These are phyloP conservation scores for Sarcophaga variegata DNA, from an alignment of 2,888 invertebrate species.

Conservation along the genomic window DNA sequence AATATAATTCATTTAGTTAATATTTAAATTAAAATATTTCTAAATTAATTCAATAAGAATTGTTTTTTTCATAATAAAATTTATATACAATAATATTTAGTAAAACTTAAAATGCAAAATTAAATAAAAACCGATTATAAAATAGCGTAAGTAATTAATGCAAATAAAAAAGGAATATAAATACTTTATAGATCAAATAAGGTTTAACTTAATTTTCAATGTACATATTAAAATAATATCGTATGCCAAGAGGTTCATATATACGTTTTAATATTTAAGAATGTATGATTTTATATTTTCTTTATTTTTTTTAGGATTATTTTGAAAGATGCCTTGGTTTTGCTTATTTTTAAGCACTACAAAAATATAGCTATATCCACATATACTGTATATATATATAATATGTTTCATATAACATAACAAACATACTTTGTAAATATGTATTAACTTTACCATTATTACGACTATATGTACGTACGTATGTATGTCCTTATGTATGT, in stretches of 20 bases:
- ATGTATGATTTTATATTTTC: conserved; percentile 12
- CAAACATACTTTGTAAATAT: conserved; percentile 52
- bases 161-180: conserved; percentile 20
- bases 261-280: conserved; percentile 11
- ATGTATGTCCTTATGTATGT: conserved; percentile 55
- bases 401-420: conserved; percentile 38
- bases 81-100: no score
- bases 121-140: background rate
- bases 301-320: background rate
- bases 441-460: conserved; percentile 48
- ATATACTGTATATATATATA: background rate
- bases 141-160: conserved; percentile 7
- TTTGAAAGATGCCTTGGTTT: background rate
- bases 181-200: conserved; percentile 13
- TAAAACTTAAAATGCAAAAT: background rate
- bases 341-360: conserved; percentile 57
- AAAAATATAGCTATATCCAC: conserved; percentile 54
- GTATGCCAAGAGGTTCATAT: conserved; percentile 26
- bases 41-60: background rate
- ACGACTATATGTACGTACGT: background rate
- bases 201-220: background rate
- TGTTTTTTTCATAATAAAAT: background rate
- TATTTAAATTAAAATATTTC: background rate
- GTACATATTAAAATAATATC: conserved; percentile 29
- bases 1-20: background rate